Evolutionary conservation across 2,888 invertebrate genomes (phyloP).

Genomic region (Sminthurinus aureus): DNA sequence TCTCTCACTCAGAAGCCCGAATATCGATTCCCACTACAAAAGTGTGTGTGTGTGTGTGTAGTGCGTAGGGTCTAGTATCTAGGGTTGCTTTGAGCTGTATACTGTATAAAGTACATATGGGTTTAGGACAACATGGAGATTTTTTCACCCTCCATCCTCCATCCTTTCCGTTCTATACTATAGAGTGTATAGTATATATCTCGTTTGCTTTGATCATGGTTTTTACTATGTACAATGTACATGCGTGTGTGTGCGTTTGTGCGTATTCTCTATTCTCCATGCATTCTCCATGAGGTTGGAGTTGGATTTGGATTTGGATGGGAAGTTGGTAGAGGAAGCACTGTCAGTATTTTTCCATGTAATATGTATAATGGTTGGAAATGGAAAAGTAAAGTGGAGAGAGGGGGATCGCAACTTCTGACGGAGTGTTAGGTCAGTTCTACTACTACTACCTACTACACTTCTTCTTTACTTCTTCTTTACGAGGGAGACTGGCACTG

Average conservation of each 20-base stretch:
- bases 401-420: not conserved
- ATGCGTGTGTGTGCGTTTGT: not conserved
- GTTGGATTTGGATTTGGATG: too few species aligned
- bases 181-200: too few species aligned
- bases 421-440: not conserved
- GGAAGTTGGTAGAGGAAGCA: not conserved
- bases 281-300: too few species aligned
- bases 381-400: not conserved
- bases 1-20: not conserved
- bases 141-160: not conserved
- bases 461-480: not conserved
- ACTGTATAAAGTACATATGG: not conserved
- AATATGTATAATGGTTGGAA: not conserved
- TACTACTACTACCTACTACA: too few species aligned
- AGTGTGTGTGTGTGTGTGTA: conserved; percentile 2
- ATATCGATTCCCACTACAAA: not conserved
- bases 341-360: not conserved
- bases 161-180: not conserved
- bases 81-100: not conserved
- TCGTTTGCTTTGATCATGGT: not conserved
- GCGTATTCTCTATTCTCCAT: not conserved
- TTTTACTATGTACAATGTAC: not conserved
- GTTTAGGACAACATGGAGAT: not conserved
- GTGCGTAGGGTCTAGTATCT: not conserved
- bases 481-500: not conserved